Evolutionary conservation across 1,140 invertebrate genomes (phyloP).

Genomic region (Drosophila teissieri): DNA sequence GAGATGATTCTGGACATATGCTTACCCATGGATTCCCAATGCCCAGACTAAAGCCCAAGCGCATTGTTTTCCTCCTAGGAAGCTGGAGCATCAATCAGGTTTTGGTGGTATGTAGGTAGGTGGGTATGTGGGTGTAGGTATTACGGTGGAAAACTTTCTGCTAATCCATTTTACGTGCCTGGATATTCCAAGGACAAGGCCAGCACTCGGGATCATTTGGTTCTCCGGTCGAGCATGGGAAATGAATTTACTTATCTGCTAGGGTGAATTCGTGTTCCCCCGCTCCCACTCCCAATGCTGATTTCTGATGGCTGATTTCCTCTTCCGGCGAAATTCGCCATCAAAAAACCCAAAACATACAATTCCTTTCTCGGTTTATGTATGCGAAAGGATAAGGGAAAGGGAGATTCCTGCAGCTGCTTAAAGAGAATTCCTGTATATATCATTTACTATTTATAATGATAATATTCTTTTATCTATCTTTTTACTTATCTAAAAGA

Average conservation of each 20-base stretch:
- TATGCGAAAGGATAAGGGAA: conserved; percentile 3
- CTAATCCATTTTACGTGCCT: conserved; percentile 52
- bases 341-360: conserved; percentile 40
- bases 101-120: conserved; percentile 12
- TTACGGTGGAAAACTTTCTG: conserved; percentile 36
- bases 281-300: not conserved
- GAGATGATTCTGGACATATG: conserved; percentile 29
- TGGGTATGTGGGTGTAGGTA: conserved; percentile 14
- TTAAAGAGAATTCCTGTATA: not conserved
- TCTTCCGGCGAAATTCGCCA: conserved; percentile 35
- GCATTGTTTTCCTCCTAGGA: conserved; percentile 14
- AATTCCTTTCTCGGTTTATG: conserved; percentile 39
- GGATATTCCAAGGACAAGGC: conserved; percentile 44
- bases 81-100: conserved; percentile 40
- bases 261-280: conserved; percentile 6
- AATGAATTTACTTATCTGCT: conserved; percentile 49
- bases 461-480: no score
- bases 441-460: no score
- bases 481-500: no score
- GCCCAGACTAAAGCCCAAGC: not conserved
- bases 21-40: conserved; percentile 2
- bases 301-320: conserved; percentile 38
- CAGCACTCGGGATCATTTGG: conserved; percentile 22
- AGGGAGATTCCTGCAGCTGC: conserved; percentile 3
- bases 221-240: conserved; percentile 42